Percentiles rank a stretch among this genome's conserved stretches.
phyloP scores from a whole-genome alignment of 2,888 invertebrate species.

The Drosophila formosana region DNA sequence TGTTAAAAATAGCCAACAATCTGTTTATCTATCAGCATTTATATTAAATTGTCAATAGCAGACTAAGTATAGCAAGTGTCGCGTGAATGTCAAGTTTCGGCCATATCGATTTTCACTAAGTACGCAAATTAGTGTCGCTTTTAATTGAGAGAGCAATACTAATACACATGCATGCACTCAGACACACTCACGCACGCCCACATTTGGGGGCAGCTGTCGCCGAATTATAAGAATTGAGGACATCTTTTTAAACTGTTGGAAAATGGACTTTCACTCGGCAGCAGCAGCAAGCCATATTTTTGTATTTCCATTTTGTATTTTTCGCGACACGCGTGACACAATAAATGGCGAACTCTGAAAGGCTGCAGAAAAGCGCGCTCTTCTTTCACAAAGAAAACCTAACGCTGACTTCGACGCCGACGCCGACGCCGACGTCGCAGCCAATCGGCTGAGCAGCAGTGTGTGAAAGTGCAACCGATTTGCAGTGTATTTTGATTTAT shows the following conservation, averaged over 20 bases:
- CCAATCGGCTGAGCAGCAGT: constrained; percentile 47
- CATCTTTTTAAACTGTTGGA: constrained; percentile 46
- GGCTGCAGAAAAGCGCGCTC: constrained; percentile 35
- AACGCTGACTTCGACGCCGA: constrained; percentile 16
- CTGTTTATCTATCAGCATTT: not conserved
- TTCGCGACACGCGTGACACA: constrained; percentile 70
- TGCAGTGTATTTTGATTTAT: constrained; percentile 43
- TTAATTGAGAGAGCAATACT: constrained; percentile 62
- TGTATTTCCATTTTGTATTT: constrained; percentile 32
- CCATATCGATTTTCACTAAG: constrained; percentile 74
- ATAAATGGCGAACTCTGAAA: constrained; percentile 52
- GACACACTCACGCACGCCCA: constrained; percentile 32
- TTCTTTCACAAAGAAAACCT: constrained; percentile 50
- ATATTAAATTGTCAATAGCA: not conserved
- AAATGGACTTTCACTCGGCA: constrained; percentile 54
- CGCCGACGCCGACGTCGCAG: constrained; percentile 40
- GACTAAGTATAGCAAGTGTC: constrained; percentile 8
- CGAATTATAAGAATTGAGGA: constrained; percentile 18
- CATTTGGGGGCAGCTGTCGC: constrained; percentile 37
- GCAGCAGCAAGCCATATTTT: constrained; percentile 14
- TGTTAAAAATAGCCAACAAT: constrained; percentile 3
- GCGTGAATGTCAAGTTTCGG: constrained; percentile 34
- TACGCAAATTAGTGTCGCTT: constrained; percentile 59
- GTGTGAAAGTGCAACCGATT: constrained; percentile 62
- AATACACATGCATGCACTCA: constrained; percentile 26